A percentile compares a stretch with the other conserved stretches of the same genome.
Evolutionary conservation across 2,113 vertebrate genomes (phyloP).

Genomic region (Dipodomys stephensi): DNA sequence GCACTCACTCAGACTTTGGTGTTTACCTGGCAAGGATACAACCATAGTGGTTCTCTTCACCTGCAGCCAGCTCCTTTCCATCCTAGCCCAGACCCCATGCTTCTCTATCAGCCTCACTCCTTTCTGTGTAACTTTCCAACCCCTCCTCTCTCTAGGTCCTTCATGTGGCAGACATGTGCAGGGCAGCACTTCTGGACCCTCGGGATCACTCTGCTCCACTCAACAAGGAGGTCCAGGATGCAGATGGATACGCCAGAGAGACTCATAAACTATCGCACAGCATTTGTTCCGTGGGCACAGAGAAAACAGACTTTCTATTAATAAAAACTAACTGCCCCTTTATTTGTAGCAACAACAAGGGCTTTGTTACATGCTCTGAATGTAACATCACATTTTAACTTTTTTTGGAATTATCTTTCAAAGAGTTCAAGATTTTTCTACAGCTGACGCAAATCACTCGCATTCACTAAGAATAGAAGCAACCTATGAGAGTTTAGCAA

Average conservation of each 20-base stretch:
- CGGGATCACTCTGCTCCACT: not conserved
- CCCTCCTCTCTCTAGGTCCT: not conserved
- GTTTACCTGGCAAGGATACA: not conserved
- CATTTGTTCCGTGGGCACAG: not conserved
- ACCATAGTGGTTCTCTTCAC: not conserved
- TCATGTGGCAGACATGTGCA: not conserved
- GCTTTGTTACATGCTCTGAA: not conserved
- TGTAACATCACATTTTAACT: constrained; percentile 39
- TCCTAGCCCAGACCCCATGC: too few relatives aligned
- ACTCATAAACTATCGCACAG: not conserved
- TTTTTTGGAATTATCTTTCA: constrained; percentile 41
- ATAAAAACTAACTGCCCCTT: constrained; percentile 42
- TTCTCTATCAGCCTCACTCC: not conserved
- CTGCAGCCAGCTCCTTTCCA: not conserved
- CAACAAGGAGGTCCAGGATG: not conserved
- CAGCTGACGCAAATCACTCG: not conserved
- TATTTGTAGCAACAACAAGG: constrained; percentile 50
- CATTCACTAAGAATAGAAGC: constrained; percentile 36
- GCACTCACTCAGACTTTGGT: too few relatives aligned
- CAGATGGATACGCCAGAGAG: not conserved
- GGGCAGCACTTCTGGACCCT: not conserved
- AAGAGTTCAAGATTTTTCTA: constrained; percentile 8
- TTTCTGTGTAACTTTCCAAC: not conserved
- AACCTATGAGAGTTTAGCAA: not conserved
- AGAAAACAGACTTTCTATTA: constrained; percentile 44